Evolutionary conservation across 2,797 vertebrate species (phyloP).

Genomic region (Gymnocypris eckloni): DNA sequence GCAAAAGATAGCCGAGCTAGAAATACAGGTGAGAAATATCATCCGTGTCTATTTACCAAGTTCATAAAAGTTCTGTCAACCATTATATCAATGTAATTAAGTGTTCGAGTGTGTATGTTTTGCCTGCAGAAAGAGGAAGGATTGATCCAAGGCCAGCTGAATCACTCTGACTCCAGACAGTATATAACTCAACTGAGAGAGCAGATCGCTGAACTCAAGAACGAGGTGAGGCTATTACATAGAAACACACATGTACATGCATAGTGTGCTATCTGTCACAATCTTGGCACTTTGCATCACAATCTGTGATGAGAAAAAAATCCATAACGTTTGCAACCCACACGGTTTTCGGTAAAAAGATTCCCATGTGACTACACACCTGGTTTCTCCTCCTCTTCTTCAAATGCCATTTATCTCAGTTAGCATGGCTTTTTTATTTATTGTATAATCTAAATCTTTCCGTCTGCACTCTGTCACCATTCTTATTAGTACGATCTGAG

Average conservation of each 20-base stretch:
- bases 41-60: not conserved
- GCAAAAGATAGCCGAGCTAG: slow-evolving; percentile 90
- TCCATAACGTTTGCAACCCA: not conserved
- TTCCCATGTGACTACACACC: not conserved
- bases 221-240: slow-evolving; percentile 78
- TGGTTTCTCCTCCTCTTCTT: not conserved
- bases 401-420: not conserved
- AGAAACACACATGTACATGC: slow-evolving; percentile 28
- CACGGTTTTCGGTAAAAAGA: not conserved
- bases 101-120: slow-evolving; percentile 13
- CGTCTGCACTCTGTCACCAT: not conserved
- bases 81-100: not conserved
- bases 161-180: slow-evolving; percentile 93
- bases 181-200: slow-evolving; percentile 92
- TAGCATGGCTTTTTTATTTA: not conserved
- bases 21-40: slow-evolving; percentile 86
- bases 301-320: slow-evolving; percentile 12
- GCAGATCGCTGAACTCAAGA: slow-evolving; percentile 92
- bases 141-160: slow-evolving; percentile 92
- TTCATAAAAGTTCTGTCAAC: not conserved
- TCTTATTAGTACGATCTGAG: not conserved
- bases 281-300: not conserved
- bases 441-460: not conserved
- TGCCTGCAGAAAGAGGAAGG: slow-evolving; percentile 88
- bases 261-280: not conserved